phyloP scores from a whole-genome alignment of 2,797 vertebrate species.

The Cheirogaleus major region DNA sequence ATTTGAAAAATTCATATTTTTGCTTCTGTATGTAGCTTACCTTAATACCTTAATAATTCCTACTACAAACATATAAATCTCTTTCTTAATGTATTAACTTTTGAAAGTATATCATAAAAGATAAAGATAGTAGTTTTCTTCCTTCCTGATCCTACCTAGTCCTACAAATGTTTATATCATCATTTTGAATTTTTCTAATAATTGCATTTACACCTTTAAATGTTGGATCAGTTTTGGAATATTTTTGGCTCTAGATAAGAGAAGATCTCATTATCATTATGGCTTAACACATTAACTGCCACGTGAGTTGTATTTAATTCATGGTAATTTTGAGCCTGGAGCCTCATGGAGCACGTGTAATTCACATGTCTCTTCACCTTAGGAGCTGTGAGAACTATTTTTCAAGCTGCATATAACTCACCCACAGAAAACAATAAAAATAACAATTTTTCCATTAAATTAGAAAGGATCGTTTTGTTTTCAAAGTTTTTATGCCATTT shows the following conservation, averaged over 20 bases:
- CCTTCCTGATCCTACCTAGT: not conserved
- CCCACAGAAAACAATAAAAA: too few relatives aligned
- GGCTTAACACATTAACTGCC: not conserved
- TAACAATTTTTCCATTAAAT: too few relatives aligned
- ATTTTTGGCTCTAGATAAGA: not conserved
- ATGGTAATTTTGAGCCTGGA: too few relatives aligned
- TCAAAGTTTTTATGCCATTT: too few relatives aligned
- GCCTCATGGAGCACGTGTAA: too few relatives aligned
- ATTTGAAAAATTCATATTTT: not conserved
- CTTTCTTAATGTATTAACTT: not conserved
- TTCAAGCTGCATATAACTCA: too few relatives aligned
- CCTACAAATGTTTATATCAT: not conserved
- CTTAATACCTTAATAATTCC: not conserved
- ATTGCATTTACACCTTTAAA: not conserved
- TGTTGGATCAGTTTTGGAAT: not conserved
- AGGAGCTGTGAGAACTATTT: too few relatives aligned
- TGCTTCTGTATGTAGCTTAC: not conserved
- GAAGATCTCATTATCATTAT: not conserved
- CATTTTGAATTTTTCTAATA: slow-evolving; percentile 18
- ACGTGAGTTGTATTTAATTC: too few relatives aligned
- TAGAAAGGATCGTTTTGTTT: too few relatives aligned
- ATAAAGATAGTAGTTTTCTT: not conserved
- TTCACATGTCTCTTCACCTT: too few relatives aligned
- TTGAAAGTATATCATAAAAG: not conserved
- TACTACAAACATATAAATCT: not conserved